Conservation (phyloP, 2,888 invertebrate genomes). For the Cryptocephalus primarius region DNA sequence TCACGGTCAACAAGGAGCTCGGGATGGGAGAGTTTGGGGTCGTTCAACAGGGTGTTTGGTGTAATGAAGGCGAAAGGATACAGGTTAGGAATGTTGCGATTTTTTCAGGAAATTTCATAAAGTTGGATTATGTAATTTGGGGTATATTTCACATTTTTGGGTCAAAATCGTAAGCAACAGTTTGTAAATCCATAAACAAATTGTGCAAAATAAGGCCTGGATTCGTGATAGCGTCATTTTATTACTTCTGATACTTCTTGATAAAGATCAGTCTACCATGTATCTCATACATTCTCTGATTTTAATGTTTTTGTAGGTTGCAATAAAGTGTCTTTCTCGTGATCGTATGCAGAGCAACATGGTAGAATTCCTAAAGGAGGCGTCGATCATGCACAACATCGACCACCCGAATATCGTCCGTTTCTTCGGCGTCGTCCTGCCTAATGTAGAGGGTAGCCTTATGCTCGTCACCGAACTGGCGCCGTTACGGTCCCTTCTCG, state of each 20-base stretch:
- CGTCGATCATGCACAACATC: slow-evolving; percentile 96
- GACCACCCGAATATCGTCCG: slow-evolving; percentile 95
- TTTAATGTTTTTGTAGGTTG: slow-evolving; percentile 53
- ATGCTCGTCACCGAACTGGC: slow-evolving; percentile 80
- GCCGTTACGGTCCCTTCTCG: slow-evolving; percentile 84
- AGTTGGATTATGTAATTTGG: too few relatives aligned
- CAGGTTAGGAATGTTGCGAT: slow-evolving; percentile 17
- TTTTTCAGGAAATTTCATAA: too few relatives aligned
- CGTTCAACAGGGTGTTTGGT: slow-evolving; percentile 97
- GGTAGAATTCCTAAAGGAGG: slow-evolving; percentile 94
- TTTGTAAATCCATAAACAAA: too few relatives aligned
- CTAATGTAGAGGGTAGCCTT: slow-evolving; percentile 53
- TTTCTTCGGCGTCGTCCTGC: slow-evolving; percentile 94
- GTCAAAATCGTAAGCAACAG: too few relatives aligned
- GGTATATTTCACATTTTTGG: too few relatives aligned
- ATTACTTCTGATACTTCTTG: too few relatives aligned
- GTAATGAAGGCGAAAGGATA: slow-evolving; percentile 84
- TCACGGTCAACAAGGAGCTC: slow-evolving; percentile 86
- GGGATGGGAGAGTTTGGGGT: slow-evolving; percentile 97
- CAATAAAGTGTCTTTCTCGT: slow-evolving; percentile 90
- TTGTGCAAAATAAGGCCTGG: too few relatives aligned
- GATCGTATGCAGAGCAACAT: slow-evolving; percentile 95
- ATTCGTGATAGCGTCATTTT: too few relatives aligned
- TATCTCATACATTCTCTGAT: too few relatives aligned
- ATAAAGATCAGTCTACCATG: too few relatives aligned